These are phyloP conservation scores for Ceyx melanurus DNA, from an alignment of 2,113 vertebrate genomes.

Conservation along the genomic window DNA sequence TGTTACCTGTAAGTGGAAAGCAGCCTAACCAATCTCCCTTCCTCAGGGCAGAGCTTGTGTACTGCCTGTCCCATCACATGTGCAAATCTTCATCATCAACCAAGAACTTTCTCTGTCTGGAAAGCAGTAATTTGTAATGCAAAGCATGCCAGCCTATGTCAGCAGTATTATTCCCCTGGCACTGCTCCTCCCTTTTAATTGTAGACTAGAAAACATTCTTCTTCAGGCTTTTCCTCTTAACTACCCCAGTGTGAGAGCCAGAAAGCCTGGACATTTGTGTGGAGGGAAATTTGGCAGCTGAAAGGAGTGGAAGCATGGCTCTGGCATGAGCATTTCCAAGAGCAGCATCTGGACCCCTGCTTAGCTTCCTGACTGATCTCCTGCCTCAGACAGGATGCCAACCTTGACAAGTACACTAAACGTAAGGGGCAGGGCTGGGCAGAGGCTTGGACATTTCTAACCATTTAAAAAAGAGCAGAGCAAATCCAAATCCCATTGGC, in stretches of 20 bases:
- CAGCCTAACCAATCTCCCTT: conserved; percentile 6
- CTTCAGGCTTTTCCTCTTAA: conserved; percentile 63
- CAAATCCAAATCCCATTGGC: conserved; percentile 58
- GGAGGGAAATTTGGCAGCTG: conserved; percentile 64
- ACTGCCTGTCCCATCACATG: background rate
- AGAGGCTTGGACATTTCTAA: conserved; percentile 43
- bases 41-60: background rate
- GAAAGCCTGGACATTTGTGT: conserved; percentile 35
- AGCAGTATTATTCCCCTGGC: conserved; percentile 38
- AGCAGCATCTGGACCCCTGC: conserved; percentile 64
- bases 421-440: background rate
- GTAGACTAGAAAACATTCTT: conserved; percentile 50
- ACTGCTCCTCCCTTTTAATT: conserved; percentile 49
- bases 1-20: background rate
- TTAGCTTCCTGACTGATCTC: conserved; percentile 69
- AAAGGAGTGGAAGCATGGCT: conserved; percentile 42
- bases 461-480: conserved; percentile 49
- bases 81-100: conserved; percentile 1
- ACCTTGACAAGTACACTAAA: conserved; percentile 29
- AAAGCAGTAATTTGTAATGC: conserved; percentile 16
- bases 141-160: conserved; percentile 22
- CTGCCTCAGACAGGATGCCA: conserved; percentile 56
- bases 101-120: conserved; percentile 40
- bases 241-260: conserved; percentile 16
- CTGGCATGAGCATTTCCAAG: conserved; percentile 62